Percentiles rank a stretch among this genome's conserved stretches.
phyloP scores from a whole-genome alignment of 2,113 vertebrate genomes.

The Crypturellus undulatus region DNA sequence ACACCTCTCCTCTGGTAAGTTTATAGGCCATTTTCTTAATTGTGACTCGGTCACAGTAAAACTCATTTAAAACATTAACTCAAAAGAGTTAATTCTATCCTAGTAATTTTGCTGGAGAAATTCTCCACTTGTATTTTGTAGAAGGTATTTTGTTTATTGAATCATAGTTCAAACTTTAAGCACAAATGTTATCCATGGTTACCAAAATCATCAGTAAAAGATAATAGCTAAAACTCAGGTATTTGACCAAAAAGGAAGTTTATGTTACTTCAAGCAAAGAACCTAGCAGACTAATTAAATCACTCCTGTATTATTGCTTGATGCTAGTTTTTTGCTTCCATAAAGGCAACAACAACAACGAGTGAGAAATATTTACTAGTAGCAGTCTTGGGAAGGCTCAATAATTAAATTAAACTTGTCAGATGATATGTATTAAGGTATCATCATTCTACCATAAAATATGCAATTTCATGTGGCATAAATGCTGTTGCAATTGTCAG shows the following conservation, averaged over 20 bases:
- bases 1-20: neutral
- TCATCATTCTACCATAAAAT: neutral
- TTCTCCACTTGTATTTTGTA: neutral
- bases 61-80: too few relatives aligned
- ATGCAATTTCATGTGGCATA: neutral
- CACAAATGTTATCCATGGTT: neutral
- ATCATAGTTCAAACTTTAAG: neutral
- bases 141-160: neutral
- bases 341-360: neutral
- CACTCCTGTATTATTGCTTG: neutral
- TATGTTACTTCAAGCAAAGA: neutral
- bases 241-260: neutral
- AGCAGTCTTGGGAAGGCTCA: neutral
- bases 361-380: neutral
- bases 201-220: neutral
- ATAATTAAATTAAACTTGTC: neutral
- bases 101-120: neutral
- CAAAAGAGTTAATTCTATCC: neutral
- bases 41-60: neutral
- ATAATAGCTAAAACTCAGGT: neutral
- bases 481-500: neutral
- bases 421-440: neutral
- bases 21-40: neutral
- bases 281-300: neutral
- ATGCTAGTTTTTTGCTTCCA: neutral